A percentile compares a stretch with the other conserved stretches of the same genome.
Conservation (phyloP, 2,888 invertebrate species). For the Pollenia angustigena region DNA sequence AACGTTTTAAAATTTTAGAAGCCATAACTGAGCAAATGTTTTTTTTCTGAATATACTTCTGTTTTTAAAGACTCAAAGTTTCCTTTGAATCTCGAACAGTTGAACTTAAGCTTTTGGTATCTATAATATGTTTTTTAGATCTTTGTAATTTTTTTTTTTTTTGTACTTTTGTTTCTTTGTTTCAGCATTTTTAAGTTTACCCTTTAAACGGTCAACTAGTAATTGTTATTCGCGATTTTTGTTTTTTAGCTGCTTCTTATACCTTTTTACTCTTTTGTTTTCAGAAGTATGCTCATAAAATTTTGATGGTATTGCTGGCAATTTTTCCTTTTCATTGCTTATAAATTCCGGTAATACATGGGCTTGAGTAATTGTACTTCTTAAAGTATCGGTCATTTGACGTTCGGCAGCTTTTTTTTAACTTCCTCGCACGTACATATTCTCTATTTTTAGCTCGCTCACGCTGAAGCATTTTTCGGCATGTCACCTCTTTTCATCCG, state of each 20-base stretch:
- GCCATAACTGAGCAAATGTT: too few species aligned
- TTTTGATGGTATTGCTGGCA: conserved; percentile 33
- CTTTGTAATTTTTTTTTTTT: conserved; percentile 20
- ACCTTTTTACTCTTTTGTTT: conserved; percentile 32
- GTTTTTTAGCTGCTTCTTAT: conserved; percentile 21
- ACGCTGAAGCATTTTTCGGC: too few species aligned
- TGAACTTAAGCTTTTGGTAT: conserved; percentile 26
- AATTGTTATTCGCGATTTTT: conserved; percentile 26
- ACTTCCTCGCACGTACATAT: conserved; percentile 21
- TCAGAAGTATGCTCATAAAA: conserved; percentile 31
- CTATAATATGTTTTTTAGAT: conserved; percentile 31
- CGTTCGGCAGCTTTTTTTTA: conserved; percentile 32
- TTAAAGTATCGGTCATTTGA: conserved; percentile 33
- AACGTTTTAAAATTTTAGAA: too few species aligned
- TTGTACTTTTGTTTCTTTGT: neutral
- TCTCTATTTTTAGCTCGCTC: too few species aligned
- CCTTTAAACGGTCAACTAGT: conserved; percentile 8
- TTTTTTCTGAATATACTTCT: conserved; percentile 31
- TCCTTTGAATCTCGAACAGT: conserved; percentile 26
- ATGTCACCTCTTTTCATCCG: too few species aligned
- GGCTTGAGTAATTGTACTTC: conserved; percentile 35
- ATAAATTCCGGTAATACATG: conserved; percentile 41
- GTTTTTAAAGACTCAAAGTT: conserved; percentile 22
- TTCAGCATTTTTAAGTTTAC: too few species aligned
- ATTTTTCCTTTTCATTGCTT: conserved; percentile 36